These are phyloP conservation scores for Lasioglossum figueresi DNA, from an alignment of 2,888 invertebrate genomes.

Conservation along the genomic window DNA sequence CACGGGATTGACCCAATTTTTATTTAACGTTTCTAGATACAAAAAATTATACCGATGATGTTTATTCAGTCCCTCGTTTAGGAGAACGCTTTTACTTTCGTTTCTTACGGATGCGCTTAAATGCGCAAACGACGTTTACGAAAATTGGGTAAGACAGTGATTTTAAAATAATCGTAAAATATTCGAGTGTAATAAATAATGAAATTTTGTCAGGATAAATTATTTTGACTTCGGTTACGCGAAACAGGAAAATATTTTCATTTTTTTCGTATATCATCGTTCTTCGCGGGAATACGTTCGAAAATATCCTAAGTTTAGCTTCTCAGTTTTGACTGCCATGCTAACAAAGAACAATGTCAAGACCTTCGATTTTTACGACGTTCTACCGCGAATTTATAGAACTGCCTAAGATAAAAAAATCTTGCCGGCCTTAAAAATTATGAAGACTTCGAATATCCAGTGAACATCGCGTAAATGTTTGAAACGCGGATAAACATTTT, in stretches of 20 bases:
- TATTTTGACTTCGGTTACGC: background rate
- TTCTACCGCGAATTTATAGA: constrained; percentile 23
- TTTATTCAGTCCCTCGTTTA: background rate
- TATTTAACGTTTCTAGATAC: background rate
- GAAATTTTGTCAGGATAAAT: background rate
- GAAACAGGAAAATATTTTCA: background rate
- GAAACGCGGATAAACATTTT: too few species aligned
- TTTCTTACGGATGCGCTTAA: background rate
- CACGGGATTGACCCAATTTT: background rate
- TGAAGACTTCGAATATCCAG: background rate
- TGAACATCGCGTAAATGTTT: background rate
- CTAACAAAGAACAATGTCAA: constrained; percentile 13
- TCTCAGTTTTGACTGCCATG: background rate
- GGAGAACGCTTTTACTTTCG: background rate
- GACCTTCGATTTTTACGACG: constrained; percentile 38
- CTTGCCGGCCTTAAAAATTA: constrained; percentile 22
- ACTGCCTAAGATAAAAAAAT: background rate
- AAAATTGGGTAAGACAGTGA: background rate
- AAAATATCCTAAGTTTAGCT: background rate
- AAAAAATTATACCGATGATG: background rate
- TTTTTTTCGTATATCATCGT: background rate
- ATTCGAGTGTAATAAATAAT: background rate
- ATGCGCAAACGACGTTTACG: background rate
- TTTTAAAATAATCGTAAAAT: background rate
- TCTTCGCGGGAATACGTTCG: background rate